Evolutionary conservation across 2,797 vertebrate genomes (phyloP), one percentile per base, ranked within the genome.

Genomic region (Molossus molossus): DNA sequence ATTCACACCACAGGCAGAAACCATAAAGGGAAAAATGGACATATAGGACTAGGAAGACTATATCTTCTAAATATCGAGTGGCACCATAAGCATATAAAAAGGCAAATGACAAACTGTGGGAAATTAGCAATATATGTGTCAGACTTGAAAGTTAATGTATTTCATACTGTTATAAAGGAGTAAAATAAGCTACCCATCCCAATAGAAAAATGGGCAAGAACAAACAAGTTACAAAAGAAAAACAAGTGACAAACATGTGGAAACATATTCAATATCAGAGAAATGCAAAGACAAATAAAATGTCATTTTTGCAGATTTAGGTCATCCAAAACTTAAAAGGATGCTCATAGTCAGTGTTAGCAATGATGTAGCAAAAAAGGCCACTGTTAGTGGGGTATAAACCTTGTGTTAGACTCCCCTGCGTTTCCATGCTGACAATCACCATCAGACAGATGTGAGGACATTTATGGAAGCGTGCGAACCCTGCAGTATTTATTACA

Each of bases 161-260:
- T 92, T 83, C 80, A 8, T 65, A 55, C 15, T 76, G 17, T 84
- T 87, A 62, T 11, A 72, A 95, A 62, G 33, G 53, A 96, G 77
- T 87, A 62, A 94, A 93, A 91, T 64, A 77, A 86, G 3, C 21
- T 81, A 33, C 58, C 45, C 29, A 50, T 85, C 8, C n/a, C 83
- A 60, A 75, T 3, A 90, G 86, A 85, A 76, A 92, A 90, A 80
- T 62, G 18, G 70, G 27, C 76, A 79, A 72, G 48, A 77, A 95
- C 27, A 90, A 57, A n/a, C 37, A 93, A 90, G n/a, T 79, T 21
- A 83, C 10, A 57, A 69, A 77, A 64, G 29, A 70, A 85, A 91
- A 77, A 55, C 0, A 86, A 64, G 12, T 69, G 80, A 60, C 21
- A 7, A 53, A 73, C 60, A 18, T 18, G 1, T 70, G 45, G 29